These are phyloP conservation scores for Orius laevigatus DNA, from an alignment of 1,140 invertebrate genomes.

Conservation along the genomic window DNA sequence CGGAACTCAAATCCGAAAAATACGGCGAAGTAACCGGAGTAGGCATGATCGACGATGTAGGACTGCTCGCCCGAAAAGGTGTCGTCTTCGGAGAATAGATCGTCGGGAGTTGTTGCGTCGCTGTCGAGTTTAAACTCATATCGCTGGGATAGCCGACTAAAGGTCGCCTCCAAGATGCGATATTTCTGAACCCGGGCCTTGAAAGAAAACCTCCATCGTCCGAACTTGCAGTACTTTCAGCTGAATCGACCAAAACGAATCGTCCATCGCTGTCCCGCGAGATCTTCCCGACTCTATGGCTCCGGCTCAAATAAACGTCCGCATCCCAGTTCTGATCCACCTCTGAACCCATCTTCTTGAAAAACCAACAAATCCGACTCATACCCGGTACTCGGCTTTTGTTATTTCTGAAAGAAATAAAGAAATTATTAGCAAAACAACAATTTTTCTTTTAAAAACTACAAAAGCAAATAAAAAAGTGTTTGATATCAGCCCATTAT, in stretches of 20 bases:
- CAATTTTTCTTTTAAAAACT: neutral
- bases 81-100: conserved; percentile 34
- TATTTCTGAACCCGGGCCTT: conserved; percentile 24
- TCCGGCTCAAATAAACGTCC: conserved; percentile 24
- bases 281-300: conserved; percentile 41
- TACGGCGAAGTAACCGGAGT: conserved; percentile 44
- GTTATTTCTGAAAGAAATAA: conserved; percentile 51
- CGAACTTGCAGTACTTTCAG: conserved; percentile 49
- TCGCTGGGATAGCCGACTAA: conserved; percentile 46
- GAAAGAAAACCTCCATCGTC: conserved; percentile 67
- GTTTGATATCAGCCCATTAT: too few species aligned
- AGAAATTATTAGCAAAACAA: conserved; percentile 21
- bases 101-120: conserved; percentile 26
- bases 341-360: conserved; percentile 10
- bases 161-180: conserved; percentile 48
- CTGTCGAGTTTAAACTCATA: conserved; percentile 48
- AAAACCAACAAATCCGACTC: conserved; percentile 14
- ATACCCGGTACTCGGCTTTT: conserved; percentile 82
- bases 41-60: conserved; percentile 33
- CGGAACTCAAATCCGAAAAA: conserved; percentile 70
- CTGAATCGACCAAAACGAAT: conserved; percentile 51
- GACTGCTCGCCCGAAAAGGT: conserved; percentile 47
- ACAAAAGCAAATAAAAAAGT: neutral
- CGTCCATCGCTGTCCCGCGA: conserved; percentile 53
- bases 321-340: conserved; percentile 24